A percentile compares a stretch with the other conserved stretches of the same genome.
Conservation (phyloP, 2,797 vertebrate genomes). For the Cheracebus regulus region DNA sequence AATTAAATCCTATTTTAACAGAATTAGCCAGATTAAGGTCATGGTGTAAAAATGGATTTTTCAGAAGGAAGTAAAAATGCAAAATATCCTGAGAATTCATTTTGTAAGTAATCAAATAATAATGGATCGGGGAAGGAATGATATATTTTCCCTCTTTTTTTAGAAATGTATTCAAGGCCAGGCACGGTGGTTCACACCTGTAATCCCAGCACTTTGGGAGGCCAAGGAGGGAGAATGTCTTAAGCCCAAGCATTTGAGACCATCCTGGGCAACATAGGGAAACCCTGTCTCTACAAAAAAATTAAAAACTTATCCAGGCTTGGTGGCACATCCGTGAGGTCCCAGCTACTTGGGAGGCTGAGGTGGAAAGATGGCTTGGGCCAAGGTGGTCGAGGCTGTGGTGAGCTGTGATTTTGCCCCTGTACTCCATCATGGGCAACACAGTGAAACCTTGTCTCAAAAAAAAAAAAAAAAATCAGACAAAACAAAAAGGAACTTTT, state of each 20-base stretch:
- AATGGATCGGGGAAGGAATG: not conserved
- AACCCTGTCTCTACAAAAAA: not conserved
- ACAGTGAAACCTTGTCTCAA: not conserved
- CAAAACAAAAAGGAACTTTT: slow-evolving; percentile 33
- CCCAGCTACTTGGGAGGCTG: not conserved
- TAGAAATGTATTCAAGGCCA: not conserved
- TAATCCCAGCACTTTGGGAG: not conserved
- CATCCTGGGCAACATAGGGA: not conserved
- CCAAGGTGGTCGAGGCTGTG: not conserved
- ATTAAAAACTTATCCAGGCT: not conserved
- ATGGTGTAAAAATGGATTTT: not conserved
- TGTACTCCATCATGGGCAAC: not conserved
- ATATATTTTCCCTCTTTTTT: not conserved
- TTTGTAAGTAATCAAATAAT: not conserved
- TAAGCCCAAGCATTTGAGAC: not conserved
- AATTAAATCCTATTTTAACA: not conserved
- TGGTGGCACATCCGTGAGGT: not conserved
- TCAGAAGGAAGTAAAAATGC: not conserved
- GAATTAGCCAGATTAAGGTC: not conserved
- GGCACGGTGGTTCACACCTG: not conserved
- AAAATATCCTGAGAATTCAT: not conserved
- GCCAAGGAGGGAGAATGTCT: not conserved
- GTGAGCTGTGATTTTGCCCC: not conserved
- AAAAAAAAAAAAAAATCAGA: not conserved
- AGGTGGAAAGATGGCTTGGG: not conserved